phyloP scores from a whole-genome alignment of 2,888 invertebrate species.

The Epistrophella euchroma region DNA sequence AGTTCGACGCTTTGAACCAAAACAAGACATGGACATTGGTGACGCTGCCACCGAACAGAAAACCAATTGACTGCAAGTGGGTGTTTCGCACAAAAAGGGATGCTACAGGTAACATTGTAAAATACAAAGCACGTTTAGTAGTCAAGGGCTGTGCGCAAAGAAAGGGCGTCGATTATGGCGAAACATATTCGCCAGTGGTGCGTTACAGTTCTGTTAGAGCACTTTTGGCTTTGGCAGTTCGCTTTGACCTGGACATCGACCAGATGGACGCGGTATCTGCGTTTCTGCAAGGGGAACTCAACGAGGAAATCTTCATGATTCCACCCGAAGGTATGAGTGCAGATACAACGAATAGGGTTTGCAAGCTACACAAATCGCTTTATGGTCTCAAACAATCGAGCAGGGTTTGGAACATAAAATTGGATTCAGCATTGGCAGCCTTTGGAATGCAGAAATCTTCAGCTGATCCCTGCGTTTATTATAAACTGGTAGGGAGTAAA shows the following conservation, averaged over 20 bases:
- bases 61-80: constrained; percentile 37
- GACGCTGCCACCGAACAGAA: constrained; percentile 26
- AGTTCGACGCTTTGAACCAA: constrained; percentile 21
- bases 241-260: constrained; percentile 14
- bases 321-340: constrained; percentile 3
- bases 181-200: constrained; percentile 38
- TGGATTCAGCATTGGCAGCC: constrained; percentile 9
- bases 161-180: constrained; percentile 24
- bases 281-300: not conserved
- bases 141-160: constrained; percentile 34
- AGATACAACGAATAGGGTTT: constrained; percentile 11
- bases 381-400: constrained; percentile 18
- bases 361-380: constrained; percentile 34
- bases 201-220: constrained; percentile 15
- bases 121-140: constrained; percentile 37
- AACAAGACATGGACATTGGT: constrained; percentile 47
- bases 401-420: constrained; percentile 34
- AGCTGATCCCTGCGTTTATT: not conserved
- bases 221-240: constrained; percentile 36
- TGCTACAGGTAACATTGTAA: constrained; percentile 7
- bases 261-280: constrained; percentile 33
- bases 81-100: constrained; percentile 40
- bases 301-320: not conserved
- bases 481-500: not conserved
- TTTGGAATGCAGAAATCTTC: constrained; percentile 19